phyloP scores from a whole-genome alignment of 92 coral and sea anemone species.

The Phenganax marumi region DNA sequence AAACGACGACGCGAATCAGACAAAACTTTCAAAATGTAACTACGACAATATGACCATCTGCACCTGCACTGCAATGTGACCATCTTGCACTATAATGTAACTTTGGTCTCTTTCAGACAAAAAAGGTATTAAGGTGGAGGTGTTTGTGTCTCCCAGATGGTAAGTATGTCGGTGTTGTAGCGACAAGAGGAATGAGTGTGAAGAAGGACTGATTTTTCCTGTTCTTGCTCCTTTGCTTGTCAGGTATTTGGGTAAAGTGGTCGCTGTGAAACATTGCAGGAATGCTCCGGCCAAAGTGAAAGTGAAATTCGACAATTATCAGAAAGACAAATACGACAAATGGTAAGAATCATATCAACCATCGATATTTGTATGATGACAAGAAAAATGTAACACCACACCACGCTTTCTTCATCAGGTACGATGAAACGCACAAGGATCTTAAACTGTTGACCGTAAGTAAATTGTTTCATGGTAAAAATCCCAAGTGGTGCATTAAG shows the following conservation, averaged over 20 bases:
- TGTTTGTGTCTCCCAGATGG: conserved; percentile 11
- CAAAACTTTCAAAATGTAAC: conserved; percentile 31
- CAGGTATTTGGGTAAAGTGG: conserved; percentile 78
- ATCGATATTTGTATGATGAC: not conserved
- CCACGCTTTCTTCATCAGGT: not conserved
- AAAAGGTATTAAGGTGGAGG: not conserved
- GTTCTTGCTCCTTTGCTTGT: not conserved
- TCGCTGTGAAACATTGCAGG: conserved; percentile 65
- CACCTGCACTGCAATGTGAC: not conserved
- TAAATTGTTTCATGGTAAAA: not conserved
- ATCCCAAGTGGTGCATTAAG: not conserved
- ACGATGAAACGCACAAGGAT: conserved; percentile 24
- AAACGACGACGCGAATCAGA: not conserved
- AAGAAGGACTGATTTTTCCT: too few relatives aligned
- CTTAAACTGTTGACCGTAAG: conserved; percentile 27
- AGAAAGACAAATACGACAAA: conserved; percentile 87
- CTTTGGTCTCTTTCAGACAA: conserved; percentile 4
- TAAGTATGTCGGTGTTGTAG: not conserved
- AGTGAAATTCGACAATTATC: conserved; percentile 76
- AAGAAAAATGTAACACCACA: too few relatives aligned
- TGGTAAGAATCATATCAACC: conserved; percentile 60
- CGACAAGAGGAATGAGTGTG: not conserved
- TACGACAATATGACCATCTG: not conserved
- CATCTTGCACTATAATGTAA: not conserved
- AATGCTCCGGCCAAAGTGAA: conserved; percentile 66